Evolutionary conservation across 2,888 invertebrate species (phyloP).

Genomic region (Drepanosiphum platanoidis): DNA sequence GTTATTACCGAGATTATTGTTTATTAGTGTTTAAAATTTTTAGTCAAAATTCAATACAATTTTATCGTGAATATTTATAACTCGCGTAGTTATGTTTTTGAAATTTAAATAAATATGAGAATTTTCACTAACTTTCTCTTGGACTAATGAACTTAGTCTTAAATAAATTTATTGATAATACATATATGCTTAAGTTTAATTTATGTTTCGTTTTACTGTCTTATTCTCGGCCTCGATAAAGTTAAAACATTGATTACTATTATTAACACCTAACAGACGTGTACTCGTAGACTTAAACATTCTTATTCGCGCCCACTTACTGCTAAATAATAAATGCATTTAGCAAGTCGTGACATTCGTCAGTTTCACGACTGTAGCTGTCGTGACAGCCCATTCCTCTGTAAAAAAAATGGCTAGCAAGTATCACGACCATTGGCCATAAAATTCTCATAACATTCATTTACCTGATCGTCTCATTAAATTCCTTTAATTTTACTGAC

Average conservation of each 20-base stretch:
- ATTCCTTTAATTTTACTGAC: not conserved
- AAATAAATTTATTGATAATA: conserved; percentile 4
- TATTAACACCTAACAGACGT: not conserved
- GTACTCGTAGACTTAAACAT: conserved; percentile 12
- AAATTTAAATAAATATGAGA: not conserved
- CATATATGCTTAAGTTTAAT: too few relatives aligned
- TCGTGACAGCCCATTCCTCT: conserved; percentile 47
- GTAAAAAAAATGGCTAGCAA: conserved; percentile 31
- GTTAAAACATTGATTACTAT: not conserved
- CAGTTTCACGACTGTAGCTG: conserved; percentile 44
- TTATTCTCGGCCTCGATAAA: not conserved
- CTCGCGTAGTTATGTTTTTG: not conserved
- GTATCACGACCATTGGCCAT: conserved; percentile 27
- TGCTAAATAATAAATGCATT: conserved; percentile 33
- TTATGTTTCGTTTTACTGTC: not conserved
- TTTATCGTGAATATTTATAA: not conserved
- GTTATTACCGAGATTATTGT: too few relatives aligned
- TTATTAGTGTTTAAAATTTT: too few relatives aligned
- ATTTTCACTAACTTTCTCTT: not conserved
- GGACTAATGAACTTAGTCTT: not conserved
- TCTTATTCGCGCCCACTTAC: not conserved
- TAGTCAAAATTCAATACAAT: not conserved
- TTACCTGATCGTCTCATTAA: not conserved
- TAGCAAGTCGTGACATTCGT: conserved; percentile 47
- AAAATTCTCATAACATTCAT: conserved; percentile 12